Base-by-base conservation (phyloP, 1,140 invertebrate genomes). In the Portunus trituberculatus region DNA sequence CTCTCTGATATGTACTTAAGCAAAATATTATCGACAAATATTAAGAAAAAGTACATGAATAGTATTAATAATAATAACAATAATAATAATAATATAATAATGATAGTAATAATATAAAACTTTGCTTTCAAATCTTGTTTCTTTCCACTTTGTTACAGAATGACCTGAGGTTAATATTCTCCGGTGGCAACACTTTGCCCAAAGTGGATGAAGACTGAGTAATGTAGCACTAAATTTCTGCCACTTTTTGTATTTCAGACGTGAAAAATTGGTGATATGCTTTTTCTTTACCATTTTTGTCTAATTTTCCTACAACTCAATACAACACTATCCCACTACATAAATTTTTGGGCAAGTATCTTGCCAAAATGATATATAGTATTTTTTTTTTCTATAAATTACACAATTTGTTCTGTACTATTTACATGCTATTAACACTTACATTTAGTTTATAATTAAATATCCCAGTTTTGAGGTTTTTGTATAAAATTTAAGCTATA, bases 351-450 rank as follows among this genome's bases (percentile, higher is more conserved):
- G 67, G 67, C 67, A 76, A 76, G 20, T 76, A 76, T n/a, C 67
- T 76, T 76, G 67, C 67, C 20, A 7, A n/a, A 20, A 16, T 76
- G 67, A 76, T 76, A n/a, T 76, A 76, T 76, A 76, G 25, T 25
- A 25, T 76, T 76, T 76, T n/a, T 76, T 76, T 76, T n/a, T 20
- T 76, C 67, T 76, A 76, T 76, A 76, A 76, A 76, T 76, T 76
- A 76, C 67, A 76, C 67, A 76, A 20, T 76, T 76, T 76, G 4
- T 76, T 76, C 67, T n/a, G 67, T 76, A 76, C 67, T 76, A 90
- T 90, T 90, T 90, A 90, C 88, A 48, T 90, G 88, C 48, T 90
- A 52, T 46, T 46, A 90, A 90, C 67, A 76, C 67, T 76, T n/a
- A 76, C 67, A 76, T 76, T 76, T 76, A n/a, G 6, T 76, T 76